phyloP scores from a whole-genome alignment of 2,888 invertebrate species.

The Eubasilissa splendida region DNA sequence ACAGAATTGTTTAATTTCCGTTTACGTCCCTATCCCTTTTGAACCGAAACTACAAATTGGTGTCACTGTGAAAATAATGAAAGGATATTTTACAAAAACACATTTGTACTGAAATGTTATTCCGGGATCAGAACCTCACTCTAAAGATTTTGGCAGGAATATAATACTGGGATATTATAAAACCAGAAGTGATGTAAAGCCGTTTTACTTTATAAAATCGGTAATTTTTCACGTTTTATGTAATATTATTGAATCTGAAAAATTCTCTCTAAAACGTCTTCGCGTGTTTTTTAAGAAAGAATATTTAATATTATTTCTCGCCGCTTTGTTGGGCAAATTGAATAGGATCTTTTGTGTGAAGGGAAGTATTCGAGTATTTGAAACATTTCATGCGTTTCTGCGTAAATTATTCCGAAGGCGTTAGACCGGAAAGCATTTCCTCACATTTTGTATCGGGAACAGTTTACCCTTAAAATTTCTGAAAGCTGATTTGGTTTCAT shows the following conservation, averaged over 20 bases:
- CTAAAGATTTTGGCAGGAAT: not conserved
- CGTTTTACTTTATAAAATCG: slow-evolving; percentile 18
- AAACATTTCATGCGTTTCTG: slow-evolving; percentile 55
- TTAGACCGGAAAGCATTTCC: slow-evolving; percentile 44
- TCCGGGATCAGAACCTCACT: not conserved
- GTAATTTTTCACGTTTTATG: slow-evolving; percentile 5
- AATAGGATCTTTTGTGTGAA: slow-evolving; percentile 44
- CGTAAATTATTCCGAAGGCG: slow-evolving; percentile 55
- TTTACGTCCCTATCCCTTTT: not conserved
- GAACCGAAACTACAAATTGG: slow-evolving; percentile 9
- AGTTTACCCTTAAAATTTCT: slow-evolving; percentile 33
- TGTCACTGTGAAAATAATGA: not conserved
- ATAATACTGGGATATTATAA: not conserved
- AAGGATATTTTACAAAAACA: slow-evolving; percentile 5
- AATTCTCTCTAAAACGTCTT: slow-evolving; percentile 26
- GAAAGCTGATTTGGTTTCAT: slow-evolving; percentile 43
- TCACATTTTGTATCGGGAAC: slow-evolving; percentile 42
- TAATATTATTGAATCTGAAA: slow-evolving; percentile 36
- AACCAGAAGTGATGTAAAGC: not conserved
- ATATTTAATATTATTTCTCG: slow-evolving; percentile 53
- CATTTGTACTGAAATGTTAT: not conserved
- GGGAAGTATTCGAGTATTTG: slow-evolving; percentile 27
- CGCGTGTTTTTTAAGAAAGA: slow-evolving; percentile 34
- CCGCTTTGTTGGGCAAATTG: slow-evolving; percentile 57
- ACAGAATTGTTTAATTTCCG: slow-evolving; percentile 31